Evolutionary conservation across 2,888 invertebrate genomes (phyloP).

Genomic region (Caenorhabditis panamensis): DNA sequence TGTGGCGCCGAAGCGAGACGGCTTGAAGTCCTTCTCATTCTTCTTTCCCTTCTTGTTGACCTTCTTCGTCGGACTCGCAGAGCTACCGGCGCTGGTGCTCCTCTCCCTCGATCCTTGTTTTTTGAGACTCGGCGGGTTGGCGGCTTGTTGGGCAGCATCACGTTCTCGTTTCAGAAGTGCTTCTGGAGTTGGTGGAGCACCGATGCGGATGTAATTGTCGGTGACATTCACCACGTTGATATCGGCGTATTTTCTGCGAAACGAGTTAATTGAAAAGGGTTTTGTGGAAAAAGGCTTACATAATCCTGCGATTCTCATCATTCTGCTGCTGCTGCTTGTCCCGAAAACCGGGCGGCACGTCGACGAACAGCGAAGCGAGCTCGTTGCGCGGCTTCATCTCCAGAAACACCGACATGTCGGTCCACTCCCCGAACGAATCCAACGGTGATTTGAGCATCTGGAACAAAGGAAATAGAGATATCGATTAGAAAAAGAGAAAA

Average conservation of each 20-base stretch:
- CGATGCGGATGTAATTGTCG: slow-evolving; percentile 50
- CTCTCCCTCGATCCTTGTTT: slow-evolving; percentile 9
- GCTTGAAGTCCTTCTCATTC: slow-evolving; percentile 27
- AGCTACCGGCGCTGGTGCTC: neutral
- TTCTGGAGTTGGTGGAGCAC: slow-evolving; percentile 55
- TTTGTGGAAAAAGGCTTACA: slow-evolving; percentile 10
- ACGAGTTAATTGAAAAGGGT: neutral
- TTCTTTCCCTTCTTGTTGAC: slow-evolving; percentile 29
- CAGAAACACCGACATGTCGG: slow-evolving; percentile 44
- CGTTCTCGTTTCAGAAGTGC: slow-evolving; percentile 26
- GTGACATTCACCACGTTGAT: slow-evolving; percentile 57
- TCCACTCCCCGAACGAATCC: slow-evolving; percentile 56
- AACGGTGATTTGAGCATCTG: slow-evolving; percentile 51
- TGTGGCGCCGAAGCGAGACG: slow-evolving; percentile 49
- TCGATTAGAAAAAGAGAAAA: neutral
- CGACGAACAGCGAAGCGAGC: slow-evolving; percentile 72
- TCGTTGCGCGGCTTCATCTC: slow-evolving; percentile 74
- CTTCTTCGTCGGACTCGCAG: slow-evolving; percentile 47
- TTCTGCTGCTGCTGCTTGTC: slow-evolving; percentile 41
- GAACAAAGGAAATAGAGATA: no score
- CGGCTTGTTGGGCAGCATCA: slow-evolving; percentile 29
- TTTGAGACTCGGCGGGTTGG: slow-evolving; percentile 1
- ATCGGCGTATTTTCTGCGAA: slow-evolving; percentile 49
- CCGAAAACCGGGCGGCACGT: slow-evolving; percentile 66
- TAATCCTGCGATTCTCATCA: slow-evolving; percentile 32